These are phyloP conservation scores for Hyalella azteca DNA, from an alignment of 2,888 invertebrate species.

Conservation along the genomic window DNA sequence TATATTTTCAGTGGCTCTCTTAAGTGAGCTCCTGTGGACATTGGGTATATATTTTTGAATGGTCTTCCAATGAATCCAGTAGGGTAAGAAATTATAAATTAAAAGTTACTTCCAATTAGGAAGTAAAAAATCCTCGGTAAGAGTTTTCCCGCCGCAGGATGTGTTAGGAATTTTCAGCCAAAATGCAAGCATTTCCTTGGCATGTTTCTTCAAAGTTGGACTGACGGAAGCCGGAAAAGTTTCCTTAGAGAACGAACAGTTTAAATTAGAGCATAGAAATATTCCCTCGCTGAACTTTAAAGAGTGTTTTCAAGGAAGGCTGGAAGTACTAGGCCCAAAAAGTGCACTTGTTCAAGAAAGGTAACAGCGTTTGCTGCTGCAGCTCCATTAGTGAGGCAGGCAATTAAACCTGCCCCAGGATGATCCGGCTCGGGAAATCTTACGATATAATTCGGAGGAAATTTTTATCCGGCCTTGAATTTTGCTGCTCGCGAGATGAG, in stretches of 20 bases:
- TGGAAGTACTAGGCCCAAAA: neutral
- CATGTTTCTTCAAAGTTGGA: neutral
- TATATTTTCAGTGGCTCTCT: too few species aligned
- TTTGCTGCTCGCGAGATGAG: slow-evolving; percentile 22
- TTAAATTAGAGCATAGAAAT: slow-evolving; percentile 19
- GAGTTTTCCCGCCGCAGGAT: too few species aligned
- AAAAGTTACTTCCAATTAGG: neutral
- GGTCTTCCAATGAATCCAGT: neutral
- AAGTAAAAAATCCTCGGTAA: neutral
- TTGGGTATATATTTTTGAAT: neutral
- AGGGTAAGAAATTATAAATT: neutral
- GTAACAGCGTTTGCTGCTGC: neutral
- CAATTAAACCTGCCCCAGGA: slow-evolving; percentile 19
- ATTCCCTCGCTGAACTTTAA: neutral
- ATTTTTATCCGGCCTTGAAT: neutral
- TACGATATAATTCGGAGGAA: slow-evolving; percentile 28
- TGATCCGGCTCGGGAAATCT: slow-evolving; percentile 23
- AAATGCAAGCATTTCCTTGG: neutral
- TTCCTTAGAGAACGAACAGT: neutral
- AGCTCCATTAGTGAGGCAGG: slow-evolving; percentile 12
- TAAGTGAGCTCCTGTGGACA: too few species aligned
- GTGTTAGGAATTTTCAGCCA: neutral
- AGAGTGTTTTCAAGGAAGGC: neutral
- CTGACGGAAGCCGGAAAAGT: neutral
- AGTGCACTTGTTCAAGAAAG: neutral